A percentile compares a stretch with the other conserved stretches of the same genome.
Conservation (phyloP, 2,888 invertebrate species). For the Drosophila nr. perissopoda region DNA sequence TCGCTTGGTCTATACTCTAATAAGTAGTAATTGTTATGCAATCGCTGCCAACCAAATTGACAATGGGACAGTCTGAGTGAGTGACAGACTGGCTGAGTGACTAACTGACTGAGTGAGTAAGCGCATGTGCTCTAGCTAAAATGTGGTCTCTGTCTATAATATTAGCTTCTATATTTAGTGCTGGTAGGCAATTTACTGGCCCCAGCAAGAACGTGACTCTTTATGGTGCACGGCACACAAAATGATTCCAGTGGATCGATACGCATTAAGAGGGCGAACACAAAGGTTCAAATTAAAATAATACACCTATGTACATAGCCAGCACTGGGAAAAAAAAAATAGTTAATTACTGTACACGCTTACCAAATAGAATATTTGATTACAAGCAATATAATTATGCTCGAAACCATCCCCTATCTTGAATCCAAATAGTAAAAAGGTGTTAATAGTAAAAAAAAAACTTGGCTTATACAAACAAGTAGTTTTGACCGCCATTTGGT, state of each 20-base stretch:
- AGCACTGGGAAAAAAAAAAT: not conserved
- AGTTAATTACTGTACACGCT: not conserved
- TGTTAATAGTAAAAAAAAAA: not conserved
- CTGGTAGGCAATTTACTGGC: slow-evolving; percentile 39
- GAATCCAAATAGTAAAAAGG: not conserved
- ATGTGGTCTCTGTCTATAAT: slow-evolving; percentile 25
- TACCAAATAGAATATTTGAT: not conserved
- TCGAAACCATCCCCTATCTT: not conserved
- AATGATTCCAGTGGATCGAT: slow-evolving; percentile 55
- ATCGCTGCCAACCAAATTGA: slow-evolving; percentile 26
- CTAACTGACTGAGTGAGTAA: slow-evolving; percentile 5
- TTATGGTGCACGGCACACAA: slow-evolving; percentile 36
- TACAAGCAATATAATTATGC: not conserved
- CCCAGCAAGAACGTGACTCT: slow-evolving; percentile 50
- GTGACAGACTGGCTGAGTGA: slow-evolving; percentile 6
- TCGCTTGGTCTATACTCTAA: slow-evolving; percentile 8
- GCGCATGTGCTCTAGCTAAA: slow-evolving; percentile 43
- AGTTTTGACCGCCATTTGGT: not conserved
- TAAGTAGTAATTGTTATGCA: slow-evolving; percentile 53
- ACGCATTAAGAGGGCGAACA: slow-evolving; percentile 46
- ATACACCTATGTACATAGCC: not conserved
- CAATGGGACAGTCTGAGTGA: slow-evolving; percentile 18
- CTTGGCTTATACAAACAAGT: not conserved
- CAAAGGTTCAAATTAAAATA: slow-evolving; percentile 30
- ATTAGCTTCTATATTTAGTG: slow-evolving; percentile 52